phyloP scores from a whole-genome alignment of 2,113 vertebrate species.

The Pollimyrus isidori region DNA sequence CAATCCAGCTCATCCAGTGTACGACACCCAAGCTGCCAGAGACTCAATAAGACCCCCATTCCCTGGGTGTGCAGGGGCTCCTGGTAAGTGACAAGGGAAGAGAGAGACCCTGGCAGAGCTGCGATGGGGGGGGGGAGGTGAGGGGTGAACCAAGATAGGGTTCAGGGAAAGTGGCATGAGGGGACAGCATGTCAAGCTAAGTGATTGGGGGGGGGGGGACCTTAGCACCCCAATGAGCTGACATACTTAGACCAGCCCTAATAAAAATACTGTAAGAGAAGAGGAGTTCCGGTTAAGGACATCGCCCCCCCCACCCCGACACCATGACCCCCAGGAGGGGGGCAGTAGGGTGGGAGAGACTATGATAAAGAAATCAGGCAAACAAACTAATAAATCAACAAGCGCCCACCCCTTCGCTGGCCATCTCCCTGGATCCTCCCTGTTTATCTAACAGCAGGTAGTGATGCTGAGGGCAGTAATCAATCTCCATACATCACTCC shows the following conservation, averaged over 20 bases:
- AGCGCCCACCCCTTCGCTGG: background rate
- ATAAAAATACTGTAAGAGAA: background rate
- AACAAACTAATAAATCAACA: constrained; percentile 44
- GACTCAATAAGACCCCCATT: constrained; percentile 48
- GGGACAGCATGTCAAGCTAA: constrained; percentile 58
- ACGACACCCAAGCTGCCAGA: constrained; percentile 41
- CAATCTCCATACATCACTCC: constrained; percentile 86
- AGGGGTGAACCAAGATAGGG: constrained; percentile 46
- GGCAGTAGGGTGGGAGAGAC: background rate
- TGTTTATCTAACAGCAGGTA: constrained; percentile 80
- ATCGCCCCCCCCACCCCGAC: background rate
- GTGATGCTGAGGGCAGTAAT: constrained; percentile 70
- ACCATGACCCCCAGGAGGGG: background rate
- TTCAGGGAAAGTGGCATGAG: constrained; percentile 49
- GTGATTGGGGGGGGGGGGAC: constrained; percentile 52
- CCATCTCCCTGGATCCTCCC: constrained; percentile 35
- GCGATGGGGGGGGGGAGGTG: background rate
- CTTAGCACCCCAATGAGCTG: constrained; percentile 46
- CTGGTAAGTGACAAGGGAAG: constrained; percentile 53
- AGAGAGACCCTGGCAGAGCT: constrained; percentile 31
- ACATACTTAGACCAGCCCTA: constrained; percentile 57
- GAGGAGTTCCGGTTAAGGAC: background rate
- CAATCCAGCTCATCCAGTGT: constrained; percentile 23
- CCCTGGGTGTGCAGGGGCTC: constrained; percentile 32
- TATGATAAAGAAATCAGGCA: constrained; percentile 65